phyloP scores from a whole-genome alignment of 2,888 invertebrate species.

The Andrena camellia region DNA sequence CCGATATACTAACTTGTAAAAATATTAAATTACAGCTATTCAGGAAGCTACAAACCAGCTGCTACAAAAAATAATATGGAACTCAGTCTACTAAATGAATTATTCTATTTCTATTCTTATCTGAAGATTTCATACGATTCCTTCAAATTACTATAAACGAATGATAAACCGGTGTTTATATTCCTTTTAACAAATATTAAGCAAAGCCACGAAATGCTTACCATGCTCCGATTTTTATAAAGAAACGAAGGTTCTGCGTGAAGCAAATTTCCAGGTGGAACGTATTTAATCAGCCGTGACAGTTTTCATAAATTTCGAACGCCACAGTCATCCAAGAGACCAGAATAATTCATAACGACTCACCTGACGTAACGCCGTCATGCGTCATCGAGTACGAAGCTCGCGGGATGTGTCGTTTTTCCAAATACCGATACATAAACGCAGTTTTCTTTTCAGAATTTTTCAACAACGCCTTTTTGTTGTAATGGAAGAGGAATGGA shows the following conservation, averaged over 20 bases:
- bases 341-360: constrained; percentile 8
- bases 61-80: too few species aligned
- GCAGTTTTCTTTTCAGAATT: neutral
- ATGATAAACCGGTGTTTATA: neutral
- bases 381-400: constrained; percentile 18
- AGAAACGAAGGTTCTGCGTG: too few species aligned
- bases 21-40: too few species aligned
- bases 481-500: too few species aligned
- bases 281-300: constrained; percentile 3
- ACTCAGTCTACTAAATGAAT: too few species aligned
- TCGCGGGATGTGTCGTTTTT: neutral
- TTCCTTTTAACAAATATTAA: neutral
- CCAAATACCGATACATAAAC: neutral
- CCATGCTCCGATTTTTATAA: too few species aligned
- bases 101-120: too few species aligned
- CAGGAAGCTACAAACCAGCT: too few species aligned
- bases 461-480: neutral
- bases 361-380: constrained; percentile 14
- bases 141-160: too few species aligned
- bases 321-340: neutral
- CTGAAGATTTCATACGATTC: too few species aligned
- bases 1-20: too few species aligned
- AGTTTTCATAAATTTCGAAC: constrained; percentile 8
- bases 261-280: too few species aligned
- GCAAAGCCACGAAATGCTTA: neutral